Evolutionary conservation across 2,888 invertebrate species (phyloP).

Genomic region (Aleiodes leptofemur): DNA sequence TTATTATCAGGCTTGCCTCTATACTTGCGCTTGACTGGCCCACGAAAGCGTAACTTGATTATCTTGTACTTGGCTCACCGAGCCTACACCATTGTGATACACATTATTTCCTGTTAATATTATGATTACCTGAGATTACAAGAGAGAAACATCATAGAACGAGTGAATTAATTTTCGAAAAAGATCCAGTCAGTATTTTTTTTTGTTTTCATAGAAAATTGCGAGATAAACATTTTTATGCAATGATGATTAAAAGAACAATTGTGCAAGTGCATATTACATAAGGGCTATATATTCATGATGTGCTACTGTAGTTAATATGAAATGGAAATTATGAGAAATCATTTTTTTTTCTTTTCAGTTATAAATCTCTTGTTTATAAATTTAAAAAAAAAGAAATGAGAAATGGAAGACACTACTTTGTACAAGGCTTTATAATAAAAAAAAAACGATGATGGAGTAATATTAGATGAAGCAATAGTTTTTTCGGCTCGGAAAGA

Average conservation of each 20-base stretch:
- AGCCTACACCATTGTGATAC: conserved; percentile 50
- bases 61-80: conserved; percentile 39
- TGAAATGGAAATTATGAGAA: conserved; percentile 21
- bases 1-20: conserved; percentile 6
- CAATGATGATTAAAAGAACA: conserved; percentile 35
- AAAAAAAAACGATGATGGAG: conserved; percentile 47
- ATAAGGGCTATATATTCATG: conserved; percentile 46
- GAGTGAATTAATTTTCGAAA: conserved; percentile 26
- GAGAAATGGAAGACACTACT: conserved; percentile 47
- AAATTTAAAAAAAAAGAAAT: conserved; percentile 35
- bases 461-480: conserved; percentile 14
- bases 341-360: background rate
- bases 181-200: conserved; percentile 45
- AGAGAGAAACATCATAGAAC: background rate
- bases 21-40: conserved; percentile 8
- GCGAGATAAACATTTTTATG: conserved; percentile 29
- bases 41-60: conserved; percentile 38
- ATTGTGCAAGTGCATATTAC: conserved; percentile 37
- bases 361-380: conserved; percentile 33
- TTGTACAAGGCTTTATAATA: conserved; percentile 55
- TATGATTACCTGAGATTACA: conserved; percentile 40
- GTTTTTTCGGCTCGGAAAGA: background rate
- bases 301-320: conserved; percentile 48
- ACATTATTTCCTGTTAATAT: conserved; percentile 20
- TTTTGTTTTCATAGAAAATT: conserved; percentile 27